These are phyloP conservation scores for Bedellia somnulentella DNA, from an alignment of 2,888 invertebrate species.

Conservation along the genomic window DNA sequence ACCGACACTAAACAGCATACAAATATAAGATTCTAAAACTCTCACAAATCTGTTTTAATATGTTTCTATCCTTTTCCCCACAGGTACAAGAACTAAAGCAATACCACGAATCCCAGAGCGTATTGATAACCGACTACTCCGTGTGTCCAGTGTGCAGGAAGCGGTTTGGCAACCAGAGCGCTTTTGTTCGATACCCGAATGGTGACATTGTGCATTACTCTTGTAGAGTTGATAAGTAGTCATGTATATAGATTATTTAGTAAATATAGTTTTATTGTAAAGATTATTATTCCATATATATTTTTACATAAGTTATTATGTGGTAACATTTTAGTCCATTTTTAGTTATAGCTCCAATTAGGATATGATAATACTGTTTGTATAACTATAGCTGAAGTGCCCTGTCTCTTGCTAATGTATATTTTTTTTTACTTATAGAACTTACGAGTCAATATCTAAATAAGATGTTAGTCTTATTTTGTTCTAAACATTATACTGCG, in stretches of 20 bases:
- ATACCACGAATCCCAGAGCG: constrained; percentile 78
- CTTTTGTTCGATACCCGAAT: constrained; percentile 89
- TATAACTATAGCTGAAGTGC: no score
- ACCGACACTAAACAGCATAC: no score
- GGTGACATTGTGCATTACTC: constrained; percentile 93
- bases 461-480: no score
- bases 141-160: constrained; percentile 93
- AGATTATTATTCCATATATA: neutral
- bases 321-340: no score
- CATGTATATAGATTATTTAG: neutral
- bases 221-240: constrained; percentile 51
- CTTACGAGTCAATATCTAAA: no score
- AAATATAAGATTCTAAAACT: no score
- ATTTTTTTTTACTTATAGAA: no score
- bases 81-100: constrained; percentile 78
- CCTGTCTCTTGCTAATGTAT: no score
- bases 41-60: no score
- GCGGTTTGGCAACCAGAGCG: constrained; percentile 90
- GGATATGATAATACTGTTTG: no score
- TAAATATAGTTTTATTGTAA: neutral
- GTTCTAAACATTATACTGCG: no score
- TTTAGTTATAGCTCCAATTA: no score
- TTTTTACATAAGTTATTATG: neutral
- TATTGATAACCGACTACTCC: constrained; percentile 83
- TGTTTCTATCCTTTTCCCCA: neutral